Evolutionary conservation across 2,113 vertebrate genomes (phyloP).

Genomic region (Caranx melampygus): DNA sequence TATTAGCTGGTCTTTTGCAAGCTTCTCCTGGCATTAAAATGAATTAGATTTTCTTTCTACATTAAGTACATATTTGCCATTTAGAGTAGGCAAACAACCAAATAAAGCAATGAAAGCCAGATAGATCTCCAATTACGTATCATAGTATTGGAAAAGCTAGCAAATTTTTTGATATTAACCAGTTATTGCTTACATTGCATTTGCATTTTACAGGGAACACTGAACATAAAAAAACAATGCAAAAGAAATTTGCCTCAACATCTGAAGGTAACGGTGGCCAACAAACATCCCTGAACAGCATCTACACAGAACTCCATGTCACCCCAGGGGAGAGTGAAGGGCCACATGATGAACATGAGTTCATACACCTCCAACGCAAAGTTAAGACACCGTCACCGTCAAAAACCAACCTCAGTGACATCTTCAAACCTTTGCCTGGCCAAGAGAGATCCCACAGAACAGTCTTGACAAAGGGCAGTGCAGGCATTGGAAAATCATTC

Average conservation of each 20-base stretch:
- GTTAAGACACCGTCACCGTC: too few species aligned
- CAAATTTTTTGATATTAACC: neutral
- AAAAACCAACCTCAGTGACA: slow-evolving; percentile 6
- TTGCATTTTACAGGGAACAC: slow-evolving; percentile 33
- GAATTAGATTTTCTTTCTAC: too few species aligned
- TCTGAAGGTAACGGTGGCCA: slow-evolving; percentile 45
- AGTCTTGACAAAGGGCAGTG: slow-evolving; percentile 50
- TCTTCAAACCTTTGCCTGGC: slow-evolving; percentile 13
- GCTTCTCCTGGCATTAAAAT: too few species aligned
- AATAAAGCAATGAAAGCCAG: neutral
- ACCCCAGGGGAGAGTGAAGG: slow-evolving; percentile 14
- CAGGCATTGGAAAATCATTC: slow-evolving; percentile 70
- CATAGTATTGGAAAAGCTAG: too few species aligned
- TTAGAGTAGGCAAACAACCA: neutral
- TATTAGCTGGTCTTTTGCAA: too few species aligned
- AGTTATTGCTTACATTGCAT: too few species aligned
- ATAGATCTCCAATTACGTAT: too few species aligned
- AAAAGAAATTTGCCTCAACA: neutral
- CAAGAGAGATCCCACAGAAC: slow-evolving; percentile 4
- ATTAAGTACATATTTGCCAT: too few species aligned
- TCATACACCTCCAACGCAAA: neutral
- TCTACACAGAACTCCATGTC: slow-evolving; percentile 45
- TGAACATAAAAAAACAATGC: neutral
- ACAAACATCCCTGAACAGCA: neutral
- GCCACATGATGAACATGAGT: neutral